Percentiles rank a stretch among this genome's conserved stretches.
These are phyloP conservation scores for Centroberyx gerrardi DNA, from an alignment of 2,797 vertebrate genomes.

Conservation along the genomic window DNA sequence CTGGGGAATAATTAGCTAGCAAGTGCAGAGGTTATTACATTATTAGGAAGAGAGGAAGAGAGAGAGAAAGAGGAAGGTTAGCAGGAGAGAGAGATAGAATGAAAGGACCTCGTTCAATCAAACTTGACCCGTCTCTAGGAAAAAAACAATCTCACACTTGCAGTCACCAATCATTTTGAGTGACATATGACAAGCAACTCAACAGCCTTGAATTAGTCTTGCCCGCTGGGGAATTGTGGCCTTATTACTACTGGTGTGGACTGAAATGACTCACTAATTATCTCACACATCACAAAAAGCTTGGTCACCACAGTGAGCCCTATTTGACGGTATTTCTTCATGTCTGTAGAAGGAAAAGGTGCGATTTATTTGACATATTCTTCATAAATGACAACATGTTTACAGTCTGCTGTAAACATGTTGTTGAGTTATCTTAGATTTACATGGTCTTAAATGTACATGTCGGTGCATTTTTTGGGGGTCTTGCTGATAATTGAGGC, in stretches of 20 bases:
- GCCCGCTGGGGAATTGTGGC: conserved; percentile 70
- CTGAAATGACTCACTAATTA: conserved; percentile 75
- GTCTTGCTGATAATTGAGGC: conserved; percentile 30
- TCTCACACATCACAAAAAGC: conserved; percentile 55
- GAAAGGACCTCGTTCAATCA: conserved; percentile 50
- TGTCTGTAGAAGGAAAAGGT: neutral
- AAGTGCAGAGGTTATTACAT: conserved; percentile 60
- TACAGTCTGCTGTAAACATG: neutral
- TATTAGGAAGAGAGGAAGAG: conserved; percentile 46
- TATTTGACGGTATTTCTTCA: conserved; percentile 14
- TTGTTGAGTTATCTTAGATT: neutral
- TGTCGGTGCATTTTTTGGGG: conserved; percentile 3
- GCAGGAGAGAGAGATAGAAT: conserved; percentile 22
- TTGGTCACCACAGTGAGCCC: conserved; percentile 36
- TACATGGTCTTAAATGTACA: neutral
- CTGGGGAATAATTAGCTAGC: conserved; percentile 70
- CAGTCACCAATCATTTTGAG: conserved; percentile 70
- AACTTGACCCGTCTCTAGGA: conserved; percentile 55
- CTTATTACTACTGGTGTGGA: conserved; percentile 71
- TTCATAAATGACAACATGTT: neutral
- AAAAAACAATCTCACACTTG: conserved; percentile 31
- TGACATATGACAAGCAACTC: conserved; percentile 75
- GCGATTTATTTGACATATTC: neutral
- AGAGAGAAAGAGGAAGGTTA: conserved; percentile 38
- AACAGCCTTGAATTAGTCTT: conserved; percentile 67